These are phyloP conservation scores for Galerucella nymphaeae DNA, from an alignment of 2,888 invertebrate species.

Conservation along the genomic window DNA sequence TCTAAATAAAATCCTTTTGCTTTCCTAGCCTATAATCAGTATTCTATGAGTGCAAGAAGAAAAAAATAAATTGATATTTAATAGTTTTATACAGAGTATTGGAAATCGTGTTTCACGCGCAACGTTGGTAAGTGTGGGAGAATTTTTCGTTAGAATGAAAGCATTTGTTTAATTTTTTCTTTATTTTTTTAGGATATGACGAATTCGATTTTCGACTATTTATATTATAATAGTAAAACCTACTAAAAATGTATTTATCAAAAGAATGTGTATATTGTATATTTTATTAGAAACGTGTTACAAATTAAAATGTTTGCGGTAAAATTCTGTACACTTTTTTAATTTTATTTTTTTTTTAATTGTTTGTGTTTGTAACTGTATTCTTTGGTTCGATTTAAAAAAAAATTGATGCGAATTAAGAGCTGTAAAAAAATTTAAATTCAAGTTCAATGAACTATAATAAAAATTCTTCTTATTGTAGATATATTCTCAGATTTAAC, in stretches of 20 bases:
- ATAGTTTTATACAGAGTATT: slow-evolving; percentile 37
- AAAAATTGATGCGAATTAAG: no score
- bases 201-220: slow-evolving; percentile 33
- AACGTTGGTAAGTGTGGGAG: slow-evolving; percentile 36
- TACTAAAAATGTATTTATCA: slow-evolving; percentile 30
- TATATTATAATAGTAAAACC: slow-evolving; percentile 30
- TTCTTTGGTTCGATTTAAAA: slow-evolving; percentile 2
- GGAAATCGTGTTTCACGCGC: slow-evolving; percentile 43
- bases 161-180: slow-evolving; percentile 36
- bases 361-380: slow-evolving; percentile 17
- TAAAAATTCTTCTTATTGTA: no score
- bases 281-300: slow-evolving; percentile 33
- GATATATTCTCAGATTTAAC: no score
- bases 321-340: slow-evolving; percentile 7
- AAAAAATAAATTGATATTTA: slow-evolving; percentile 43
- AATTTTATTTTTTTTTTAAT: slow-evolving; percentile 15
- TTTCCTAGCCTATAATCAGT: background rate
- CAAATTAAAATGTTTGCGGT: slow-evolving; percentile 30
- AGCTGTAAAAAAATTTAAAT: no score
- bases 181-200: slow-evolving; percentile 28
- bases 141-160: slow-evolving; percentile 32
- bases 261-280: slow-evolving; percentile 29
- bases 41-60: background rate
- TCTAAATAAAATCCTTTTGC: no score
- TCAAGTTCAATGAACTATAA: no score